A percentile compares a stretch with the other conserved stretches of the same genome.
These are phyloP conservation scores for Dendrocopos noguchii DNA, from an alignment of 2,113 vertebrate species.

Conservation along the genomic window DNA sequence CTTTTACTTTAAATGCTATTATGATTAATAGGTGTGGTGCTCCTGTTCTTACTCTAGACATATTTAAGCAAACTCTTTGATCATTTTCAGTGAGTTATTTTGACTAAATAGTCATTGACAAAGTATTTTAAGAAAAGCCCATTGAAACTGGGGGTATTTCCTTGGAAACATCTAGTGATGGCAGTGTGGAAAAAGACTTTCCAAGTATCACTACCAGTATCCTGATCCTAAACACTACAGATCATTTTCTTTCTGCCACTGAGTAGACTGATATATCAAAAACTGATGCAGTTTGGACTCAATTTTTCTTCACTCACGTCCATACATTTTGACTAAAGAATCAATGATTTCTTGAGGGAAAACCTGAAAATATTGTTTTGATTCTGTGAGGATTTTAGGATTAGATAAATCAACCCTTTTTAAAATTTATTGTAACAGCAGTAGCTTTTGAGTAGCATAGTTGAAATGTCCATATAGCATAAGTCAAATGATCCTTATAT, in stretches of 20 bases:
- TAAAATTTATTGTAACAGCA: no score
- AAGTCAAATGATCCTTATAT: neutral
- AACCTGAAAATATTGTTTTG: neutral
- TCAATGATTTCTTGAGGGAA: neutral
- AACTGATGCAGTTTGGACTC: neutral
- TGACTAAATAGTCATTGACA: neutral
- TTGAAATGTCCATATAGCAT: neutral
- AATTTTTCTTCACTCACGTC: neutral
- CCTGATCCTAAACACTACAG: neutral
- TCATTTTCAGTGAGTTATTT: neutral
- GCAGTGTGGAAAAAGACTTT: neutral
- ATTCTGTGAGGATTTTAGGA: neutral
- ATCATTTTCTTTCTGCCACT: neutral
- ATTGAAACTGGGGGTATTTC: neutral
- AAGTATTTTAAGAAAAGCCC: neutral
- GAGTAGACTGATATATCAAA: neutral
- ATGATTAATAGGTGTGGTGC: neutral
- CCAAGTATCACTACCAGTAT: neutral
- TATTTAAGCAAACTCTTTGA: neutral
- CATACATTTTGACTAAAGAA: neutral
- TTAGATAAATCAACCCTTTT: neutral
- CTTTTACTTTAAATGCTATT: neutral
- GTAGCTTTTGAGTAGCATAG: neutral
- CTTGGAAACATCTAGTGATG: neutral
- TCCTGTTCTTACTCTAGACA: neutral